Evolutionary conservation across 2,113 vertebrate genomes (phyloP), one percentile per base, ranked within the genome.

Genomic region (Hypocryptadius cinnamomeus): DNA sequence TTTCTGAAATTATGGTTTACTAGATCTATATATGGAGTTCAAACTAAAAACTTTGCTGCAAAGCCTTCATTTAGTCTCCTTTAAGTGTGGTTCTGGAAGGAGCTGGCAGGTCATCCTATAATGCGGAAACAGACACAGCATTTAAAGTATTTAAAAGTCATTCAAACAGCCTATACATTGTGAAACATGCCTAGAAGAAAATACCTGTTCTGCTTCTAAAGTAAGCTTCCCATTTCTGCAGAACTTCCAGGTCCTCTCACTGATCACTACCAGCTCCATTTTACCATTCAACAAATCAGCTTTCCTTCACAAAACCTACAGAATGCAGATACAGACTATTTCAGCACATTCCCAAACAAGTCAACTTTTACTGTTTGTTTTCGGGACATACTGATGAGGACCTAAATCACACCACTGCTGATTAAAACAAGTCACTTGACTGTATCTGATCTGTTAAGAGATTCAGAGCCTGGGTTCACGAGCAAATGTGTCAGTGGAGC

Each of bases 41-140:
- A 97, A 96, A 98, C 97, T 97, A 97, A 97, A 97, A 98, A 95
- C 86, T 96, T 97, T 76, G 92, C 56, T 96, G 96, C 96, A 97
- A 98, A 97, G 97, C 97, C 96, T 93, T 98, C 97, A 98, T 98
- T 98, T 98, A 96, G 78, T 65, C 90, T 97, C 94, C 95, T 95
- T 96, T 94, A 96, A 97, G 90, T 96, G 90, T 94, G 85, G 91
- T 88, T 96, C 96, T 96, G 91, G 87, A 92, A 97, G 91, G 90
- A 95, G 87, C 88, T 91, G 95, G 94, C 87, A 95, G 95, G 86
- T 96, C 94, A 94, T 89, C 87, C 90, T 90, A 86, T 95, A 97
- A 98, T 96, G 95, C 64, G 72, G 97, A 96, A 97, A 96, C 96
- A 98, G 97, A 97, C 97, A 95, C 94, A 94, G 92, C 92, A 97